Evolutionary conservation across 2,888 invertebrate genomes (phyloP), one percentile per base, ranked within the genome.

Genomic region (Campopleginae sp.): DNA sequence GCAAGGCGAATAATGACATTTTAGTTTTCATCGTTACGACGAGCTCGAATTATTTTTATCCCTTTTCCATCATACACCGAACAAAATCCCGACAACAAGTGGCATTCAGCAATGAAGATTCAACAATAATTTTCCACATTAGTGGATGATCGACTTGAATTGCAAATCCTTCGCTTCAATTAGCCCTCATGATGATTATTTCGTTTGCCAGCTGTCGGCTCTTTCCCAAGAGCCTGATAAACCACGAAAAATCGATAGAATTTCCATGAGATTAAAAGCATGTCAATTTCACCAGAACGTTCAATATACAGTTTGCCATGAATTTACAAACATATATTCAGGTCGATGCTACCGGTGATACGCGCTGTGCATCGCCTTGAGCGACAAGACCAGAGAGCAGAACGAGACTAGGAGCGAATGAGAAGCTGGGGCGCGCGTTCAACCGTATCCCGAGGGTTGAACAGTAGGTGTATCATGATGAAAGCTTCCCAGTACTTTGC

Each of bases 331-430:
- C 54, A 63, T 31, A 46, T 61, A 44, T 76, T 42, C 4, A 68
- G 44, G 27, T 63, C 44, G 63, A 51, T 80, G 71, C 84, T 80
- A 80, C 75, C 70, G 79, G 75, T 79, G 68, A 80, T 84, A 54
- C 83, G 83, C 75, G 44, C 44, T 76, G 44, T 58, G 58, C 63
- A 75, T 70, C 80, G 84, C 84, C 84, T 80, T 76, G 80, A 80
- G 84, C 80, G 84, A 80, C 80, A 58, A 23, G 27, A 70, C 48
- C 61, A 23, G 78, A 19, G 78, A 72, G 46, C 74, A 61, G 66
- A 58, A 42, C 17, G 54, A 71, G 71, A 17, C 70, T 51, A 23
- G 4, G 72, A 66, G 66, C 19, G 68, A 65, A 58, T 54, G 76
- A 76, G 71, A 63, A 33, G 54, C 51, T 65, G 76, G 44, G 63